These are phyloP conservation scores for Caenorhabditis sp. DNA, from an alignment of 2,888 invertebrate genomes.

Conservation along the genomic window DNA sequence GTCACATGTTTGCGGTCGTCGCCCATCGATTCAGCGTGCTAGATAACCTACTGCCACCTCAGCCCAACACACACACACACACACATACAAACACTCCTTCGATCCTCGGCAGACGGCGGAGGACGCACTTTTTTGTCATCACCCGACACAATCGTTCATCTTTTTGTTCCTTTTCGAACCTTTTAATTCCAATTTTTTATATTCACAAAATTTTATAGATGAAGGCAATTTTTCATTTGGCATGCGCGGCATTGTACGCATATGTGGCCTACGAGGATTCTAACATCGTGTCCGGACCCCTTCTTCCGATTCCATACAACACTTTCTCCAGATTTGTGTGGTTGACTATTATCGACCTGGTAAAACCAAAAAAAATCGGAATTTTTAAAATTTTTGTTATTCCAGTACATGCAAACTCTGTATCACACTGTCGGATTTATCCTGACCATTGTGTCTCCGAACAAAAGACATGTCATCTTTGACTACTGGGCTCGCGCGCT, in stretches of 20 bases:
- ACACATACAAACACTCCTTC: neutral
- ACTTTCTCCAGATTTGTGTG: conserved; percentile 74
- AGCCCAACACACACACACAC: neutral
- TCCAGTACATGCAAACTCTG: conserved; percentile 71
- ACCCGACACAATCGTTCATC: neutral
- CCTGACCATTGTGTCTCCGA: conserved; percentile 36
- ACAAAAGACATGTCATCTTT: conserved; percentile 43
- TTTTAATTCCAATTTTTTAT: neutral
- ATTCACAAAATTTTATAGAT: conserved; percentile 30
- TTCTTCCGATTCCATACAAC: conserved; percentile 66
- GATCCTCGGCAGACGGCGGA: too few relatives aligned
- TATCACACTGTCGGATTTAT: conserved; percentile 71
- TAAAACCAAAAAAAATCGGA: conserved; percentile 35
- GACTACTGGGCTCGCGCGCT: conserved; percentile 62
- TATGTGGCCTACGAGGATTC: conserved; percentile 65
- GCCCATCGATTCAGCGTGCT: neutral
- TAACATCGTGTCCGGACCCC: conserved; percentile 44
- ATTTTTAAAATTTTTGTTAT: conserved; percentile 3
- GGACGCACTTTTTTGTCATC: neutral
- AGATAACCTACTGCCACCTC: conserved; percentile 1
- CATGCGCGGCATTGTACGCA: conserved; percentile 61
- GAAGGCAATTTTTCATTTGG: conserved; percentile 61
- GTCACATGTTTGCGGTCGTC: conserved; percentile 8
- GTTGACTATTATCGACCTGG: conserved; percentile 76
- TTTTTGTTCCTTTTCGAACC: conserved; percentile 1